These are phyloP conservation scores for Nymphalis polychloros DNA, from an alignment of 2,888 invertebrate species.

Conservation along the genomic window DNA sequence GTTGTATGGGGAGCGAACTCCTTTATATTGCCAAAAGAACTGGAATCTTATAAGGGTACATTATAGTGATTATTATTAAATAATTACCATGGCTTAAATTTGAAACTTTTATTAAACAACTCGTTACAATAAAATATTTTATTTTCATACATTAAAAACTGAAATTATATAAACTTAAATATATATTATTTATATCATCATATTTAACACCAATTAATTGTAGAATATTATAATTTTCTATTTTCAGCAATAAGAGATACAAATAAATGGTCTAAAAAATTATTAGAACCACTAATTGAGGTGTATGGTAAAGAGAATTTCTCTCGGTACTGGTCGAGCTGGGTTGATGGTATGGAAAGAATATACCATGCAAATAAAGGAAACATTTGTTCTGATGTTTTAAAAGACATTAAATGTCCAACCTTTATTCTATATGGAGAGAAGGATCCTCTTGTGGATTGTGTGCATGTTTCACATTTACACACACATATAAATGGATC, in stretches of 20 bases:
- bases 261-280: conserved; percentile 88
- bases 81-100: too few species aligned
- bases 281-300: conserved; percentile 86
- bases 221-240: neutral
- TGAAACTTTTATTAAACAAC: too few species aligned
- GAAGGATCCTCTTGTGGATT: conserved; percentile 89
- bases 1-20: neutral
- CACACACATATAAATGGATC: conserved; percentile 84
- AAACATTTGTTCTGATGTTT: conserved; percentile 85
- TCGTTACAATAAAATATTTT: too few species aligned
- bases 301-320: conserved; percentile 89
- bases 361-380: conserved; percentile 84
- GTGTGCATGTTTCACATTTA: conserved; percentile 88
- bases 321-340: conserved; percentile 85
- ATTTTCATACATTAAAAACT: too few species aligned
- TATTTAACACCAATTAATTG: too few species aligned
- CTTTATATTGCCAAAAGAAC: neutral
- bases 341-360: conserved; percentile 84
- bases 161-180: too few species aligned
- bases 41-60: neutral
- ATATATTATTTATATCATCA: too few species aligned
- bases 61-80: neutral
- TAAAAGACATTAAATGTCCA: conserved; percentile 86
- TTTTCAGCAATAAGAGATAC: conserved; percentile 85
- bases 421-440: conserved; percentile 92